Evolutionary conservation across 1,140 invertebrate species (phyloP).

Genomic region (Leptinotarsa texana): DNA sequence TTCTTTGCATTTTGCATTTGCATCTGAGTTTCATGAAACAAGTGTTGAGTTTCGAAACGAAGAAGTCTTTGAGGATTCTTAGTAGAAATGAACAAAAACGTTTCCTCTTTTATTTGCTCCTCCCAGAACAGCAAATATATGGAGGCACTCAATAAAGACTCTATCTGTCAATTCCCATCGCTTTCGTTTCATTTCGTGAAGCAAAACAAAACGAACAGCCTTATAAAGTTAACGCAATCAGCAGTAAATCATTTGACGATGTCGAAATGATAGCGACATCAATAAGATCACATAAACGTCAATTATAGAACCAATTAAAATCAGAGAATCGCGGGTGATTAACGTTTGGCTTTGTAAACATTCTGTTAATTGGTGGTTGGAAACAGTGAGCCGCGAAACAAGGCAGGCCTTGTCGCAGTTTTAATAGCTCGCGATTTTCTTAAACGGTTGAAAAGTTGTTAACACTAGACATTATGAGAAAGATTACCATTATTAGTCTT

Average conservation of each 20-base stretch:
- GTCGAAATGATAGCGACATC: conserved; percentile 31
- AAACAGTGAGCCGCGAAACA: conserved; percentile 46
- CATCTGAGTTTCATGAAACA: too few species aligned
- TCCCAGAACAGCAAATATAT: too few species aligned
- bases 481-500: conserved; percentile 54
- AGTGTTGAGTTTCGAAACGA: too few species aligned
- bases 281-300: conserved; percentile 42
- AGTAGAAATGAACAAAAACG: too few species aligned
- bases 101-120: too few species aligned
- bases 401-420: conserved; percentile 51
- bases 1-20: too few species aligned
- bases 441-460: conserved; percentile 56
- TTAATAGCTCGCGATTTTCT: conserved; percentile 55
- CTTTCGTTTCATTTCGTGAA: not conserved
- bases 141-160: too few species aligned
- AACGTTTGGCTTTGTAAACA: conserved; percentile 51
- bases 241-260: conserved; percentile 21
- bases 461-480: conserved; percentile 53
- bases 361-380: conserved; percentile 48
- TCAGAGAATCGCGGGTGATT: conserved; percentile 50
- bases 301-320: conserved; percentile 52
- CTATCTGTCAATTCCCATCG: too few species aligned
- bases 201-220: not conserved
- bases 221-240: not conserved
- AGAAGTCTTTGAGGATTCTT: too few species aligned